phyloP scores from a whole-genome alignment of 2,888 invertebrate species.

The Diarsia dahlii region DNA sequence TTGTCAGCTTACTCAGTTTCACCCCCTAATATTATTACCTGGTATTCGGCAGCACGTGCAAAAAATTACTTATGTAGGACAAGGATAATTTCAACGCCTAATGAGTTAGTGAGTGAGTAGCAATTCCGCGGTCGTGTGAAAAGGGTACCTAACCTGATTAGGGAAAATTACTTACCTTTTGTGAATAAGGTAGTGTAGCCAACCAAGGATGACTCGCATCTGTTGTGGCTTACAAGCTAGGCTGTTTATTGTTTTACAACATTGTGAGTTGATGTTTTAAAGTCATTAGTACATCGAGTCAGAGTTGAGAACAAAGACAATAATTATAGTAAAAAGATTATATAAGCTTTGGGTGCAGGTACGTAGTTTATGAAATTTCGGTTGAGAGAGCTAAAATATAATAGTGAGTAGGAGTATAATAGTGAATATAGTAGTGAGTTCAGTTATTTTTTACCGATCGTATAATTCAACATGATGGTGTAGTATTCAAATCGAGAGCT shows the following conservation, averaged over 20 bases:
- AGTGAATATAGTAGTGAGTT: no score
- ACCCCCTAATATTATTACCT: not conserved
- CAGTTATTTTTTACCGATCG: not conserved
- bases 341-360: no score
- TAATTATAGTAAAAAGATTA: not conserved
- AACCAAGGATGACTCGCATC: slow-evolving; percentile 14
- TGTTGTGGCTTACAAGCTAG: not conserved
- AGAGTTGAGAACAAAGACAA: not conserved
- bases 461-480: not conserved
- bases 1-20: not conserved
- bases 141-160: slow-evolving; percentile 31
- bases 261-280: not conserved
- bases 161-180: slow-evolving; percentile 42
- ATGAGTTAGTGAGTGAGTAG: slow-evolving; percentile 47
- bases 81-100: slow-evolving; percentile 19
- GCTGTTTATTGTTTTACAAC: not conserved
- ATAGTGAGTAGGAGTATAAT: no score
- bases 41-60: not conserved
- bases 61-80: slow-evolving; percentile 3
- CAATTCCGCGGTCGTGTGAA: slow-evolving; percentile 14
- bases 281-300: not conserved
- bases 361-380: not conserved
- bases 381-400: no score
- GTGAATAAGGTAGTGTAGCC: slow-evolving; percentile 10
- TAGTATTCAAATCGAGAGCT: not conserved